A percentile compares a stretch with the other conserved stretches of the same genome.
Evolutionary conservation across 2,888 invertebrate species (phyloP).

Genomic region (Nemapogon koenigi): DNA sequence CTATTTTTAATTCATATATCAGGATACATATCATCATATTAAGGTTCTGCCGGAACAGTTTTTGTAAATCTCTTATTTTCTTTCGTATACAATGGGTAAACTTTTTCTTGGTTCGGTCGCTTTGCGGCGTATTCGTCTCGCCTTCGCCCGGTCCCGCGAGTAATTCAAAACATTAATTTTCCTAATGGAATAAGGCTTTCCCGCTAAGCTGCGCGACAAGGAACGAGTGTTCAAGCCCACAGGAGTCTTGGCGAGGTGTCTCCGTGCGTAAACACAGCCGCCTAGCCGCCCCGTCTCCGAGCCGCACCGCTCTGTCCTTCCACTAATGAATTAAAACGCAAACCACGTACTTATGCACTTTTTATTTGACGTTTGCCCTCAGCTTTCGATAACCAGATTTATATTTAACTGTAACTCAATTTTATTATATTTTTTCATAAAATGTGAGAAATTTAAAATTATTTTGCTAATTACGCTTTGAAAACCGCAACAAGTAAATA

Average conservation of each 20-base stretch:
- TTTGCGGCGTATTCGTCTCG: conserved; percentile 15
- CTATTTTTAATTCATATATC: conserved; percentile 17
- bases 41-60: conserved; percentile 1
- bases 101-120: conserved; percentile 12
- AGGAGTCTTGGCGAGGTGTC: conserved; percentile 31
- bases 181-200: conserved; percentile 58
- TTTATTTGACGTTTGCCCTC: neutral
- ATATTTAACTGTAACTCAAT: neutral
- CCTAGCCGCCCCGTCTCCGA: conserved; percentile 15
- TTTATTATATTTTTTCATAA: neutral
- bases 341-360: conserved; percentile 36
- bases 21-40: conserved; percentile 9
- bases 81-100: conserved; percentile 6
- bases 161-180: conserved; percentile 66
- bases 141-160: conserved; percentile 23
- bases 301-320: conserved; percentile 25
- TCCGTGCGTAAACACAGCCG: conserved; percentile 43
- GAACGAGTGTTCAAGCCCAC: conserved; percentile 20
- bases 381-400: neutral
- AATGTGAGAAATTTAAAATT: too few relatives aligned
- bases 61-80: neutral
- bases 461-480: too few relatives aligned
- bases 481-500: too few relatives aligned
- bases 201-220: conserved; percentile 42
- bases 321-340: conserved; percentile 58